Percentiles rank a stretch among this genome's conserved stretches.
Conservation (phyloP, 2,797 vertebrate species). For the Pantherophis vulpinus region DNA sequence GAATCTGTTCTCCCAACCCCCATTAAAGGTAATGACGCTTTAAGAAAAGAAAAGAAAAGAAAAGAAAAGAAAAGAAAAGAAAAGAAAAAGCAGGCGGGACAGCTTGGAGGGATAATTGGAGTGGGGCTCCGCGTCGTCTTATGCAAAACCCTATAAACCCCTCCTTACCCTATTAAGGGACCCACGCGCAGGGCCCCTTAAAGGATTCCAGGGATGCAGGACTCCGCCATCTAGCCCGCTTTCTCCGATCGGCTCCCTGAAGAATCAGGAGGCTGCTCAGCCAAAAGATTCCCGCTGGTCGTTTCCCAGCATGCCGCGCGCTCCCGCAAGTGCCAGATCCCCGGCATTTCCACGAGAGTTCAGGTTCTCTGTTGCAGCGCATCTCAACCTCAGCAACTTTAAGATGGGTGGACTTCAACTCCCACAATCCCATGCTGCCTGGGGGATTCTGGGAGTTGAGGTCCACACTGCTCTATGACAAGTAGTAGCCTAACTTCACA, state of each 20-base stretch:
- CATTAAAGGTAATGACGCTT: background rate
- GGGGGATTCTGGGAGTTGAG: background rate
- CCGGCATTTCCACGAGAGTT: background rate
- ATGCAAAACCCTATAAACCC: background rate
- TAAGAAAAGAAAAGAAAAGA: background rate
- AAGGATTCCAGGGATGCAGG: too few species aligned
- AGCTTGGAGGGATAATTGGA: background rate
- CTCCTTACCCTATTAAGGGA: background rate
- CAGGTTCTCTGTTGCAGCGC: background rate
- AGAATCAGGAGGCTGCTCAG: background rate
- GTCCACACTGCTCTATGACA: background rate
- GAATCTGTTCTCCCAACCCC: background rate
- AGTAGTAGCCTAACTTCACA: background rate
- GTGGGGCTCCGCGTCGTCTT: background rate
- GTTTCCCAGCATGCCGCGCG: background rate
- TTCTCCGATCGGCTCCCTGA: background rate
- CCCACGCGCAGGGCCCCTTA: background rate
- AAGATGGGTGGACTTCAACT: background rate
- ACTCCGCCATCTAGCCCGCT: too few species aligned
- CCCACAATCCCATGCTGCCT: background rate
- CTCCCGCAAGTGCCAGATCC: background rate
- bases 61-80: background rate
- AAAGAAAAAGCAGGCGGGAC: background rate
- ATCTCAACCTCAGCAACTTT: background rate
- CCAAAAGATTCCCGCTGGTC: background rate